A percentile compares a stretch with the other conserved stretches of the same genome.
phyloP scores from a whole-genome alignment of 2,113 vertebrate genomes.

The Sarotherodon lohbergeri region DNA sequence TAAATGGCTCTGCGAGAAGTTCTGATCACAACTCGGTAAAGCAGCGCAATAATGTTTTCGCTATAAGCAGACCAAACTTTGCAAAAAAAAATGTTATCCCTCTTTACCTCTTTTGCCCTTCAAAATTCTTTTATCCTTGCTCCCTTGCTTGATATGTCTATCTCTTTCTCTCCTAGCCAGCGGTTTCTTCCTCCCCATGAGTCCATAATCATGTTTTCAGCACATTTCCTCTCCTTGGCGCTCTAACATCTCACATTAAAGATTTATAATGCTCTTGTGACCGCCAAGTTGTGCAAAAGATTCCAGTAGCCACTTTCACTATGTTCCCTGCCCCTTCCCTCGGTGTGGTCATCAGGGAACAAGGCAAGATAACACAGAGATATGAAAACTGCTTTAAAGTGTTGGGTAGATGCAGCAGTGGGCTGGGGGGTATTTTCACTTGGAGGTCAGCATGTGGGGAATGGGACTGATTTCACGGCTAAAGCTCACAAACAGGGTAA shows the following conservation, averaged over 20 bases:
- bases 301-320: conserved; percentile 24
- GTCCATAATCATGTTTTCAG: conserved; percentile 65
- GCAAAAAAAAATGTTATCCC: background rate
- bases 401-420: background rate
- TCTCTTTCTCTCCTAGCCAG: conserved; percentile 10
- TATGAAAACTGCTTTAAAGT: conserved; percentile 17
- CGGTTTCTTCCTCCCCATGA: conserved; percentile 26
- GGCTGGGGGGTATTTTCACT: conserved; percentile 19
- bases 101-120: conserved; percentile 34
- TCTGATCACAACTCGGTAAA: background rate
- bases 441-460: conserved; percentile 24
- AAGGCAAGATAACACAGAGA: background rate
- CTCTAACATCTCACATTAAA: conserved; percentile 56
- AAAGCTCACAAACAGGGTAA: background rate
- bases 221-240: conserved; percentile 56
- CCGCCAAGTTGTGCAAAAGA: conserved; percentile 32
- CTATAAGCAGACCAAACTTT: background rate
- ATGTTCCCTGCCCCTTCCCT: background rate
- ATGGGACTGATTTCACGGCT: conserved; percentile 31
- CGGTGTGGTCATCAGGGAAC: background rate
- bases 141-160: background rate
- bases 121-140: conserved; percentile 21
- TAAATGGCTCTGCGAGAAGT: background rate
- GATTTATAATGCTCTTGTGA: conserved; percentile 57
- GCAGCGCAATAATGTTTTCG: background rate